phyloP scores from a whole-genome alignment of 2,113 vertebrate genomes.

The rabbit (Oryctolagus cuniculus) region mOryCun1.1 NC_091453.1:107132501-107133000 shows the following conservation, averaged over 20 bases:
- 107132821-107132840: slow-evolving; percentile 53
- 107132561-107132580: not conserved
- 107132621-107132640: slow-evolving; percentile 30
- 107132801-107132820: slow-evolving; percentile 50
- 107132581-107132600: slow-evolving; percentile 35
- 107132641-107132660: slow-evolving; percentile 45
- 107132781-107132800: slow-evolving; percentile 2
- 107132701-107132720: not conserved
- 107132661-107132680: slow-evolving; percentile 9
- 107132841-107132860: slow-evolving; percentile 60
- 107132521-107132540: slow-evolving; percentile 49
- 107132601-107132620: not conserved
- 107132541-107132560: not conserved
- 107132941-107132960: slow-evolving; percentile 13
- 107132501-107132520: slow-evolving; percentile 23
- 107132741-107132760: slow-evolving; percentile 18
- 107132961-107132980: slow-evolving; percentile 30
- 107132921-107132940: not conserved
- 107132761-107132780: slow-evolving; percentile 35
- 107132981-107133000: not conserved
- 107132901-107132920: slow-evolving; percentile 16
- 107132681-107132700: slow-evolving; percentile 34
- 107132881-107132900: slow-evolving; percentile 8
- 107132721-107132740: not conserved
- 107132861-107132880: slow-evolving; percentile 47